Evolutionary conservation across 2,113 vertebrate genomes (phyloP), one percentile per base, ranked within the genome.

Genomic region (Cepphus grylle): DNA sequence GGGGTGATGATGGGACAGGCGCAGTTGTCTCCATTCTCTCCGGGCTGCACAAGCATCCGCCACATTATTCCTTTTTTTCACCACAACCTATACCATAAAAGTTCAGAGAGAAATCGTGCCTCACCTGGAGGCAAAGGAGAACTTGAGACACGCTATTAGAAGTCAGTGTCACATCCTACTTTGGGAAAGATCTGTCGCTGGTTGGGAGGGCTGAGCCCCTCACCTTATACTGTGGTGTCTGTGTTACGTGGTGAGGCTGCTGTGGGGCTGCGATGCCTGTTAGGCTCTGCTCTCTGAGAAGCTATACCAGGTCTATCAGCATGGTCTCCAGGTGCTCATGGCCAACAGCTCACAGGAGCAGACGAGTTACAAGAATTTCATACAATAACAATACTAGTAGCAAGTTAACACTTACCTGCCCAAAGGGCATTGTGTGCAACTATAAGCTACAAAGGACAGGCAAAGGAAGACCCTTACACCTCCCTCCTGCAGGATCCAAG

Each of bases 251-350:
- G 42, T 8, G 65, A 59, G 36, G 11, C 26, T 2, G 2, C 26
- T 32, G 18, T 21, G 5, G 15, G 25, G 32, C 49, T 50, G 74
- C 2, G 21, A 16, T 15, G 36, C 73, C 65, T 26, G 27, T 25
- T 4, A 6, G 1, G 17, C 45, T 84, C 36, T 50, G 25, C 42
- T 58, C 10, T 47, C 49, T 16, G 49, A 45, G 66, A 3, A 40
- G 30, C 3, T 47, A 32, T 9, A 3, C 2, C 4, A 2, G 10
- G 22, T n/a, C 42, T 11, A 6, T 16, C 9, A 6, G 36, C 62
- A 12, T 0, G 5, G 5, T 18, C 40, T 52, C 59, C 52, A 8
- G 22, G 12, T 26, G 43, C 36, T 73, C 20, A 0, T 4, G 29
- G 53, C 36, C 83, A 56, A 27, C 36, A 50, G 26, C 42, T 55